Evolutionary conservation across 35 echinoderm and acorn worm genomes (phyloP).

Genomic region (Hemicentrotus pulcherrimus): DNA sequence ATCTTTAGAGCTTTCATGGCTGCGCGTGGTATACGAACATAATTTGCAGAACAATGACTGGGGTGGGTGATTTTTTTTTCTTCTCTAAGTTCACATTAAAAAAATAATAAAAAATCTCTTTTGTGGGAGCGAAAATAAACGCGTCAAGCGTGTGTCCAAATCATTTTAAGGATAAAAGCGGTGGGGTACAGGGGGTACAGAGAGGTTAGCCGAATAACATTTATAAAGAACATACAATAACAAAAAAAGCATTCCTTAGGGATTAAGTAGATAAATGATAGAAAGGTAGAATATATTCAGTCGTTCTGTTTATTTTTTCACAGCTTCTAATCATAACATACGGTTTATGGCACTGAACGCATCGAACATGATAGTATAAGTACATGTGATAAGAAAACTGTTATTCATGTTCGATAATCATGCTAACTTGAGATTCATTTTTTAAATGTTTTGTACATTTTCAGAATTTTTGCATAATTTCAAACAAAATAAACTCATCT

Average conservation of each 20-base stretch:
- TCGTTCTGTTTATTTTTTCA: background rate
- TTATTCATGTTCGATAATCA: too few relatives aligned
- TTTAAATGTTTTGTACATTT: too few relatives aligned
- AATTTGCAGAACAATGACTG: background rate
- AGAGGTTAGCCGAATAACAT: background rate
- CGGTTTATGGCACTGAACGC: too few relatives aligned
- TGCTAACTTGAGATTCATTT: too few relatives aligned
- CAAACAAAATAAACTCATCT: too few relatives aligned
- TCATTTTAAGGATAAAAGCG: background rate
- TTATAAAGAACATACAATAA: background rate
- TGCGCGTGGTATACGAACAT: background rate
- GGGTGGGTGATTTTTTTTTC: background rate
- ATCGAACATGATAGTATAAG: too few relatives aligned
- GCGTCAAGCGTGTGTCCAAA: background rate
- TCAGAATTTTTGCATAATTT: too few relatives aligned
- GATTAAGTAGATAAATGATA: background rate
- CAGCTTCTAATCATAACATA: background rate
- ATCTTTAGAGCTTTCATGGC: background rate
- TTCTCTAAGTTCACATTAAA: background rate
- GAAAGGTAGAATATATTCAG: too few relatives aligned
- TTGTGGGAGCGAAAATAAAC: background rate
- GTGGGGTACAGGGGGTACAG: background rate
- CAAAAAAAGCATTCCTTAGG: background rate
- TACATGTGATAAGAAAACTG: too few relatives aligned
- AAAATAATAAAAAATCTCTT: too few relatives aligned